Conservation (phyloP, 2,113 vertebrate genomes). For the Parus major region DNA sequence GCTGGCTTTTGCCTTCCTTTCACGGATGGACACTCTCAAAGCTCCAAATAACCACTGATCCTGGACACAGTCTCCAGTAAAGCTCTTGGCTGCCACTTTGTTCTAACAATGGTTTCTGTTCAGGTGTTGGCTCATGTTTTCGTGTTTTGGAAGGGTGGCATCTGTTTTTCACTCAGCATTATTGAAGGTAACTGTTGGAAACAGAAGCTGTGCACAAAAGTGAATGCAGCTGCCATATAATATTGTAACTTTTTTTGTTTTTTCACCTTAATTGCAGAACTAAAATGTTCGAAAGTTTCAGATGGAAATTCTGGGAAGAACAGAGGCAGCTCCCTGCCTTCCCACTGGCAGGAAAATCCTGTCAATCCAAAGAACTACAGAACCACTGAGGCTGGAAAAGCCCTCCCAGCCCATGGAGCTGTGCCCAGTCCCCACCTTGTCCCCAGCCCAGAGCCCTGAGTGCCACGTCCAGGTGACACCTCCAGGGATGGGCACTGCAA, state of each 20-base stretch:
- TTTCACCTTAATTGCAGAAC: fast-evolving
- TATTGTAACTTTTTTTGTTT: too few relatives aligned
- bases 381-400: fast-evolving
- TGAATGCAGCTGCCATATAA: not conserved
- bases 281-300: not conserved
- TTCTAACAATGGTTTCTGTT: not conserved
- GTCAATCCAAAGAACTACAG: not conserved
- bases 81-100: not conserved
- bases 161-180: not conserved
- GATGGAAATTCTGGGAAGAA: not conserved
- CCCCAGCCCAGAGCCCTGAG: not conserved
- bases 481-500: not conserved
- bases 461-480: not conserved
- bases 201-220: not conserved
- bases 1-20: not conserved
- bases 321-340: not conserved
- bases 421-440: fast-evolving
- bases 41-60: not conserved
- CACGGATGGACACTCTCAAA: not conserved
- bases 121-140: not conserved
- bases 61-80: not conserved
- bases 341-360: not conserved
- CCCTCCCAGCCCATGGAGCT: fast-evolving
- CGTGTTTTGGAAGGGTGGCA: not conserved
- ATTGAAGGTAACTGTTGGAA: not conserved